phyloP scores from a whole-genome alignment of 2,113 vertebrate species.

The Melanostigma gelatinosum region DNA sequence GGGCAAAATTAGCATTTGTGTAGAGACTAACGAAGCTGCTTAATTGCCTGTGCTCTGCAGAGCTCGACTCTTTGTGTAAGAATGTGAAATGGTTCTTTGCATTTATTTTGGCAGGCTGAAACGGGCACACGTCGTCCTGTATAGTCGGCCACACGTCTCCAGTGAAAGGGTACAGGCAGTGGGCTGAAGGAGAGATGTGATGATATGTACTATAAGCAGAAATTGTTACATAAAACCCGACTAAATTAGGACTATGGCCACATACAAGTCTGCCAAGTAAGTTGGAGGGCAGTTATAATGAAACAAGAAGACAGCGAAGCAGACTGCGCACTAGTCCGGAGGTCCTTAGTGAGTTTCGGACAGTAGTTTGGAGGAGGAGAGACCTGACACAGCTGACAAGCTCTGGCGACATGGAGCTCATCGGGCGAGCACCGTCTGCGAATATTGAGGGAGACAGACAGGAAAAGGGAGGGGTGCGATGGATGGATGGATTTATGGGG shows the following conservation, averaged over 20 bases:
- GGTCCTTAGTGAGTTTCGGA: conserved; percentile 51
- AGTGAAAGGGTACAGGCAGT: neutral
- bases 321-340: conserved; percentile 19
- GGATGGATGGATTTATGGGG: conserved; percentile 7
- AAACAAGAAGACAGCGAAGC: conserved; percentile 28
- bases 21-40: conserved; percentile 18
- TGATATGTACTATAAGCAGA: neutral
- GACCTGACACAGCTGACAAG: conserved; percentile 65
- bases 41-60: conserved; percentile 45
- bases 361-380: conserved; percentile 61
- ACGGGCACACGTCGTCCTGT: neutral
- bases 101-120: conserved; percentile 22
- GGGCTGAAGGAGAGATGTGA: conserved; percentile 12
- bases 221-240: neutral
- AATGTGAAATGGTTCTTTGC: conserved; percentile 20
- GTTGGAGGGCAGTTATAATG: conserved; percentile 21
- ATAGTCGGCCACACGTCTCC: neutral
- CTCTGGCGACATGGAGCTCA: conserved; percentile 55
- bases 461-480: conserved; percentile 14
- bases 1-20: conserved; percentile 28
- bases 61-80: conserved; percentile 21
- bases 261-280: neutral
- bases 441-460: conserved; percentile 11
- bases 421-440: conserved; percentile 52
- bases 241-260: conserved; percentile 1